Percentiles rank a stretch among this genome's conserved stretches.
Evolutionary conservation across 2,113 vertebrate species (phyloP).

Genomic region (Tinamus guttatus): DNA sequence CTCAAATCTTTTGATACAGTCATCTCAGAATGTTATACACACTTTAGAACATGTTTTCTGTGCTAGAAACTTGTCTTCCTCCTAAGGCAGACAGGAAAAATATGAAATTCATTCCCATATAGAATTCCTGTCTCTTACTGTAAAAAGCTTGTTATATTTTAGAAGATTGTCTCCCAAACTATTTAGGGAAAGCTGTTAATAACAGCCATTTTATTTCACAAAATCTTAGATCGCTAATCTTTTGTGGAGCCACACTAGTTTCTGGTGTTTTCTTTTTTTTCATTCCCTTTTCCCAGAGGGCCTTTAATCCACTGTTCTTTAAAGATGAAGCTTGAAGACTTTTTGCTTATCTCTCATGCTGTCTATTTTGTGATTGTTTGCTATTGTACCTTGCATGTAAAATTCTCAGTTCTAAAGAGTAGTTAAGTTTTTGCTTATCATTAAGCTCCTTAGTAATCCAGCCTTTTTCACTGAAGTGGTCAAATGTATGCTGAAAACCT

Average conservation of each 20-base stretch:
- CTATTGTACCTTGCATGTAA: background rate
- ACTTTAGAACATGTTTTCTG: background rate
- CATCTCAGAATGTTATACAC: background rate
- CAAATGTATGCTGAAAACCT: background rate
- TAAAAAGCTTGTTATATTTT: background rate
- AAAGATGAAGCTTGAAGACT: background rate
- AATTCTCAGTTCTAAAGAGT: background rate
- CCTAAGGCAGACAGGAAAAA: accelerated
- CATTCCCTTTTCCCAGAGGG: background rate
- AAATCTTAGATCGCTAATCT: background rate
- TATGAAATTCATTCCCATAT: background rate
- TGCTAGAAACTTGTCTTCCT: background rate
- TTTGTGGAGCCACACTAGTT: background rate
- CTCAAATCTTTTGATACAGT: background rate
- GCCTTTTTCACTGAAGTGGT: background rate
- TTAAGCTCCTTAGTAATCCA: background rate
- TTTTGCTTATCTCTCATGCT: background rate
- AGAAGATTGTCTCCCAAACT: background rate
- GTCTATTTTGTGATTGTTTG: background rate
- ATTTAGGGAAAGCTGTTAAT: background rate
- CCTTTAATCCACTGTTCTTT: background rate
- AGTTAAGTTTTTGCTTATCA: background rate
- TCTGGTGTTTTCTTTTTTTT: background rate
- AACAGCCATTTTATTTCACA: background rate
- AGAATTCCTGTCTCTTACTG: background rate